Evolutionary conservation across 2,888 invertebrate genomes (phyloP).

Genomic region (Brenthis hecate): DNA sequence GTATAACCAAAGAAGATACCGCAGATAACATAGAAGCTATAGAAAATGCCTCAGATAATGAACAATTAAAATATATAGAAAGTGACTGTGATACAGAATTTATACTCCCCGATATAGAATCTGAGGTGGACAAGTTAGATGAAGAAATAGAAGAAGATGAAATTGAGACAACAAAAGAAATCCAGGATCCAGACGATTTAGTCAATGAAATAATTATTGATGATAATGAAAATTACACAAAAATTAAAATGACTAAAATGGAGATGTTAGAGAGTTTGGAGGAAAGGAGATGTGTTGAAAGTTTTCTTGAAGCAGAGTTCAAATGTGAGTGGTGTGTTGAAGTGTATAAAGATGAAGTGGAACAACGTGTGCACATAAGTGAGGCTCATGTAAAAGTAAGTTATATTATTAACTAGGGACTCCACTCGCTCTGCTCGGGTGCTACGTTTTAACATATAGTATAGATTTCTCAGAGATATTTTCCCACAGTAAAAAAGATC

Average conservation of each 20-base stretch:
- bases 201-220: slow-evolving; percentile 1
- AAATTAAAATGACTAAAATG: slow-evolving; percentile 13
- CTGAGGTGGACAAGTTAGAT: not conserved
- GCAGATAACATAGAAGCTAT: not conserved
- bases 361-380: slow-evolving; percentile 17
- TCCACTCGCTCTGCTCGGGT: too few species aligned
- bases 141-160: not conserved
- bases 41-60: not conserved
- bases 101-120: not conserved
- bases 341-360: slow-evolving; percentile 21
- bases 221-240: slow-evolving; percentile 1
- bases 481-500: too few species aligned
- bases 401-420: too few species aligned
- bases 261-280: slow-evolving; percentile 15
- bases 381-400: slow-evolving; percentile 21
- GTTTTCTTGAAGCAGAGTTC: slow-evolving; percentile 5
- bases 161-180: not conserved
- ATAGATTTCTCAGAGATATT: too few species aligned
- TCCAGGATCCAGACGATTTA: not conserved
- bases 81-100: not conserved
- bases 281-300: not conserved
- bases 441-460: too few species aligned
- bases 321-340: slow-evolving; percentile 27
- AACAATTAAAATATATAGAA: not conserved
- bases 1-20: not conserved